Evolutionary conservation across 2,888 invertebrate genomes (phyloP), one percentile per base, ranked within the genome.

Genomic region (Ceramica pisi): DNA sequence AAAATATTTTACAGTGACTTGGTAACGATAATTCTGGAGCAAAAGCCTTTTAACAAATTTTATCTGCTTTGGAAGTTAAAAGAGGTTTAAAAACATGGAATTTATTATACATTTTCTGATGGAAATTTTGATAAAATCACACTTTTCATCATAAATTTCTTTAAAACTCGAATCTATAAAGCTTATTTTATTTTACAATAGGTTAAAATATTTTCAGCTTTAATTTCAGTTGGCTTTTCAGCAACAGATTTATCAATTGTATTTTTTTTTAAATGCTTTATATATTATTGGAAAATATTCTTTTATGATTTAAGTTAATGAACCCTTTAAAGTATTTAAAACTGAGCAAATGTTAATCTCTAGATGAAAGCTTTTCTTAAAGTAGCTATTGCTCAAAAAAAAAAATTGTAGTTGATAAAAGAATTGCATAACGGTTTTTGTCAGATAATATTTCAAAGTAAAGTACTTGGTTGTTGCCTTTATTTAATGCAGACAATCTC

Each of bases 251-350:
- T n/a, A 57, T 50, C 16, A 53, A 50, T 75, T 75, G 35, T 10
- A 35, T 19, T 50, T 14, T 35, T 59, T 7, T n/a, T 35, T 46
- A 0, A 67, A 41, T 26, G 10, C 23, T 51, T 60, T 38, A n/a
- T 46, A 60, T 65, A 46, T 63, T 63, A n/a, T n/a, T n/a, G n/a
- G n/a, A n/a, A n/a, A n/a, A n/a, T n/a, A n/a, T 44, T 14, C 23
- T 26, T 53, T 62, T n/a, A 21, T 19, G 59, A n/a, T 63, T 46
- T 19, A 79, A 73, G 59, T 73, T 62, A 19, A 66, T 79, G 23
- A 63, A 61, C 19, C 35, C 16, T 61, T 76, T 68, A n/a, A 55
- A 26, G 5, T 46, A 12, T 50, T 80, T 44, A 35, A 56, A 55
- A 56, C 46, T 41, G 21, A 8, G 14, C 4, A 56, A 56, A 46